A percentile compares a stretch with the other conserved stretches of the same genome.
phyloP scores from a whole-genome alignment of 2,888 invertebrate species.

The Mylabris sibirica region DNA sequence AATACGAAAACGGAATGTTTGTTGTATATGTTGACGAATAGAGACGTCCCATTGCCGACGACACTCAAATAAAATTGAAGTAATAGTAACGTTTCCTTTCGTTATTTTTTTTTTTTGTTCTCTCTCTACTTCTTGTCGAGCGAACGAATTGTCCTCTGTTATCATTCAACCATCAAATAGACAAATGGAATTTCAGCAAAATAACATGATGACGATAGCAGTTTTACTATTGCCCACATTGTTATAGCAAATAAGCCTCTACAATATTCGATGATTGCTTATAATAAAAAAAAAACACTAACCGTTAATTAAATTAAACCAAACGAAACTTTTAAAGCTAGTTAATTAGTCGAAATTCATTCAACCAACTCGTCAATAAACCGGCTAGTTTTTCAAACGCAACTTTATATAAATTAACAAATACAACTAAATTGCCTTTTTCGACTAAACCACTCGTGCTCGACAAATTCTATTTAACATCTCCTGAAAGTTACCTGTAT shows the following conservation, averaged over 20 bases:
- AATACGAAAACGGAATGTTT: neutral
- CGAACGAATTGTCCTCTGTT: neutral
- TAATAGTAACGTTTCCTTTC: conserved; percentile 8
- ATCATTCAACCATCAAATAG: neutral
- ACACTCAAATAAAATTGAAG: conserved; percentile 6
- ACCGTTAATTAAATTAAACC: neutral
- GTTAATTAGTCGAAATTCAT: neutral
- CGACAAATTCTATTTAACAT: neutral
- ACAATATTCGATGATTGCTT: neutral
- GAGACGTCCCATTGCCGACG: neutral
- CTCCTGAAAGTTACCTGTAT: neutral
- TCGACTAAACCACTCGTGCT: neutral
- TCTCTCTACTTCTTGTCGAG: no score
- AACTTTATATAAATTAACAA: neutral
- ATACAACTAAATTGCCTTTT: neutral
- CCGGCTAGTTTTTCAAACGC: neutral
- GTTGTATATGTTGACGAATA: neutral
- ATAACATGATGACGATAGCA: neutral
- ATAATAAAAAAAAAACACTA: neutral
- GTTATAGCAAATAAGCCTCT: neutral
- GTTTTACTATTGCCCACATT: no score
- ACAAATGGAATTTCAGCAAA: neutral
- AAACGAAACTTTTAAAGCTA: neutral
- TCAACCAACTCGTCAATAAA: neutral
- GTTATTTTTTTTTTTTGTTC: neutral